These are phyloP conservation scores for Nicator chloris DNA, from an alignment of 2,113 vertebrate species.

Conservation along the genomic window DNA sequence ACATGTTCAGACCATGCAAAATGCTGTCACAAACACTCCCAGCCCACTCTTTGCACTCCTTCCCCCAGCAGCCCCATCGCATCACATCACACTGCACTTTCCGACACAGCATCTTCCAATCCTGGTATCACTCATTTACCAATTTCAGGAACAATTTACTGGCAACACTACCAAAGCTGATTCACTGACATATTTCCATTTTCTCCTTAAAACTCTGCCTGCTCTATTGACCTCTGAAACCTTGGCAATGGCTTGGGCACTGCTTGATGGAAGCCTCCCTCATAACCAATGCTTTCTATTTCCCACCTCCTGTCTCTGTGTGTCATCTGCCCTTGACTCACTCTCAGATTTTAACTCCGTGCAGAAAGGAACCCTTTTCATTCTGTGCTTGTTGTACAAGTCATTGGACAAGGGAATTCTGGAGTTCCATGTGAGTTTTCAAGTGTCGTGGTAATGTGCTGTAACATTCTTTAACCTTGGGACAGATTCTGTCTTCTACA, in stretches of 20 bases:
- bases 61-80: neutral
- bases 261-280: neutral
- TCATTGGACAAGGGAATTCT: neutral
- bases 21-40: neutral
- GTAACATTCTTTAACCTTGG: slow-evolving; percentile 34
- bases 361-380: neutral
- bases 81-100: neutral
- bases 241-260: neutral
- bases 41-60: neutral
- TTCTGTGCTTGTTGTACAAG: neutral
- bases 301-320: neutral
- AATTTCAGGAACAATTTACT: neutral
- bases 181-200: neutral
- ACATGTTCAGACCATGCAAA: neutral
- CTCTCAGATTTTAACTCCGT: neutral
- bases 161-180: neutral
- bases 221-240: neutral
- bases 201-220: neutral
- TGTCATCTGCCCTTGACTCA: neutral
- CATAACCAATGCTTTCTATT: neutral
- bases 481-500: neutral
- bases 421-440: neutral
- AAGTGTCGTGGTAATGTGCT: neutral
- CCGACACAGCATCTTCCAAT: neutral
- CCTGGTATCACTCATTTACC: neutral